phyloP scores from a whole-genome alignment of 2,113 vertebrate species.

The Megaceryle maxima region DNA sequence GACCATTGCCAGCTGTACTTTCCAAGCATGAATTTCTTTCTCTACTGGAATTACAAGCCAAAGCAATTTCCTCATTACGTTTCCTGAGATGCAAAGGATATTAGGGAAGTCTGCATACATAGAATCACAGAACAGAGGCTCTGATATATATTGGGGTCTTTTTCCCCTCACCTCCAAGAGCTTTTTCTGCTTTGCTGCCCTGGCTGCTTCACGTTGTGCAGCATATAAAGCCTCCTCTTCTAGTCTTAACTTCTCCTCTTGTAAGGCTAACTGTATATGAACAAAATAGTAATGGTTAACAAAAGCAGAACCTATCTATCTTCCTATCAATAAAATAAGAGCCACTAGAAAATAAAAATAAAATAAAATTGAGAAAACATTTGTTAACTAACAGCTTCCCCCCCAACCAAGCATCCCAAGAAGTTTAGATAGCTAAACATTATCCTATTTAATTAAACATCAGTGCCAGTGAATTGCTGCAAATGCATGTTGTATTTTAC shows the following conservation, averaged over 20 bases:
- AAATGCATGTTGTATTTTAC: not conserved
- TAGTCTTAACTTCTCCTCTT: slow-evolving; percentile 99
- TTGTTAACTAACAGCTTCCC: not conserved
- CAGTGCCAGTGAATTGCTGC: not conserved
- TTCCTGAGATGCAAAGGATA: slow-evolving; percentile 14
- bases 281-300: slow-evolving; percentile 89
- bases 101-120: not conserved
- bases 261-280: slow-evolving; percentile 97
- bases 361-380: slow-evolving; percentile 42
- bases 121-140: slow-evolving; percentile 64
- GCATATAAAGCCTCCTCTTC: slow-evolving; percentile 98
- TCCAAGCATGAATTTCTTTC: not conserved
- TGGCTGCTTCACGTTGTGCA: slow-evolving; percentile 93
- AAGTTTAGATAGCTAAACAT: not conserved
- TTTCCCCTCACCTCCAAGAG: slow-evolving; percentile 95
- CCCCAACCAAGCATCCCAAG: not conserved
- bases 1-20: not conserved
- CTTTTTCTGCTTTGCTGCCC: slow-evolving; percentile 93
- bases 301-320: slow-evolving; percentile 86
- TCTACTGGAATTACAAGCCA: not conserved
- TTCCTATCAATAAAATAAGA: slow-evolving; percentile 74
- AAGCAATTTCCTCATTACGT: not conserved
- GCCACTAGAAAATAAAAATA: slow-evolving; percentile 23
- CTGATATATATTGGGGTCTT: slow-evolving; percentile 67
- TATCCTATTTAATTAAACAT: not conserved